Percentiles rank a stretch among this genome's conserved stretches.
Conservation (phyloP, 1,140 invertebrate genomes). For the Drosophila subobscura region DNA sequence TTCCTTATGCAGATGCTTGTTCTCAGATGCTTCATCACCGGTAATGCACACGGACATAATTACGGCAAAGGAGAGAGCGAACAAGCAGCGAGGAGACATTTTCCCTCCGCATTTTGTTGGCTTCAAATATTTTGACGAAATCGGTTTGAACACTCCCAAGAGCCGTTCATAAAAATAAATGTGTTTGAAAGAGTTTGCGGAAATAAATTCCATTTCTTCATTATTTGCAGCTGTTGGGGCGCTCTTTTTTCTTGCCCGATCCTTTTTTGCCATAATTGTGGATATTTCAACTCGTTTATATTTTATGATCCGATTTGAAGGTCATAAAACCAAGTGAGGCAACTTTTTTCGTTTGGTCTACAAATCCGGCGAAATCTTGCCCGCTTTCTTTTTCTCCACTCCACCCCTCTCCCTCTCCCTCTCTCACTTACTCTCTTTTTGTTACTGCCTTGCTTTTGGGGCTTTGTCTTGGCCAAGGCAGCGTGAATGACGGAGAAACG, state of each 20-base stretch:
- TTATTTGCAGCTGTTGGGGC: too few species aligned
- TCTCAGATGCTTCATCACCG: slow-evolving; percentile 27
- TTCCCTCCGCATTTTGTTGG: not conserved
- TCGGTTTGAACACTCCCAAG: too few species aligned
- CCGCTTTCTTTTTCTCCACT: slow-evolving; percentile 1
- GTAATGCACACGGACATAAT: slow-evolving; percentile 38
- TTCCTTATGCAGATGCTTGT: slow-evolving; percentile 30
- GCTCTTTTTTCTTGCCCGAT: slow-evolving; percentile 25
- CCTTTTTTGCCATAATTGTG: slow-evolving; percentile 25
- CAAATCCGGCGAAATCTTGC: slow-evolving; percentile 36
- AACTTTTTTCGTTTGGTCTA: slow-evolving; percentile 17
- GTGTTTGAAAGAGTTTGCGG: too few species aligned
- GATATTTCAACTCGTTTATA: slow-evolving; percentile 43
- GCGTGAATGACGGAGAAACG: slow-evolving; percentile 51
- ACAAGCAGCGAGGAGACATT: too few species aligned
- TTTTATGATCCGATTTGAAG: slow-evolving; percentile 45
- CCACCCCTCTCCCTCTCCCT: not conserved
- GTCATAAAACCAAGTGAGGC: slow-evolving; percentile 39
- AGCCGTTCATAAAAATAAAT: too few species aligned
- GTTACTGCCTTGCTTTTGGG: not conserved
- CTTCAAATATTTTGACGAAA: too few species aligned
- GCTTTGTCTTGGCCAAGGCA: slow-evolving; percentile 38
- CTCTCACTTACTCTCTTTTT: slow-evolving; percentile 2
- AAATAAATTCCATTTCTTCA: too few species aligned
- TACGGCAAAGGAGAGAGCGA: not conserved